These are phyloP conservation scores for Mycteria americana DNA, from an alignment of 2,797 vertebrate species.

Conservation along the genomic window DNA sequence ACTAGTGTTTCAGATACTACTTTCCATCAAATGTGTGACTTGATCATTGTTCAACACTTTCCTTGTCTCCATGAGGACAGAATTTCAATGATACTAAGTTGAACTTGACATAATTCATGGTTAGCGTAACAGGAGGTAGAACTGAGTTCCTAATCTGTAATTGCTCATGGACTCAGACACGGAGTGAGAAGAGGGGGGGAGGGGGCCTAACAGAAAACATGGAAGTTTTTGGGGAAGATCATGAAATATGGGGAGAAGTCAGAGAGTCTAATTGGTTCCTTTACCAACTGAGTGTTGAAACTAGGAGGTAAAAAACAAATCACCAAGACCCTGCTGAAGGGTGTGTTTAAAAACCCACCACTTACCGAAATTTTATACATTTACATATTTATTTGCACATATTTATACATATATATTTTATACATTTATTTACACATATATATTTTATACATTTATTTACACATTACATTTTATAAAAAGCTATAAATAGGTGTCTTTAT, in stretches of 20 bases:
- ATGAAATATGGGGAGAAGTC: not conserved
- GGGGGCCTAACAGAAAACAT: not conserved
- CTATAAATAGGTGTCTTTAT: not conserved
- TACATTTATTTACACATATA: not conserved
- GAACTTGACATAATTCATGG: not conserved
- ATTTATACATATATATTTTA: not conserved
- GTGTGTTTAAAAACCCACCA: fast-evolving
- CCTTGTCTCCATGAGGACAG: not conserved
- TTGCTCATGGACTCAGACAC: not conserved
- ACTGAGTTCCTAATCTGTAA: not conserved
- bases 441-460: not conserved
- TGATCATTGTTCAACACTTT: not conserved
- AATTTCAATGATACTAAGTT: not conserved
- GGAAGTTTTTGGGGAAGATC: not conserved
- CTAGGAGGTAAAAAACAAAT: not conserved
- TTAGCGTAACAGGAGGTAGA: not conserved
- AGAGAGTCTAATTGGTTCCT: not conserved
- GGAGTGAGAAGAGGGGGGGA: fast-evolving
- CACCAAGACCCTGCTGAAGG: not conserved
- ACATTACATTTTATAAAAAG: not conserved
- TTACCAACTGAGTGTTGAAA: not conserved
- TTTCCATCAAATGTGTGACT: not conserved
- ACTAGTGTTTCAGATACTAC: not conserved
- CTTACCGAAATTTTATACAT: not conserved
- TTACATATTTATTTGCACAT: not conserved